Evolutionary conservation across 2,113 vertebrate species (phyloP).

Genomic region (Dipodomys stephensi): DNA sequence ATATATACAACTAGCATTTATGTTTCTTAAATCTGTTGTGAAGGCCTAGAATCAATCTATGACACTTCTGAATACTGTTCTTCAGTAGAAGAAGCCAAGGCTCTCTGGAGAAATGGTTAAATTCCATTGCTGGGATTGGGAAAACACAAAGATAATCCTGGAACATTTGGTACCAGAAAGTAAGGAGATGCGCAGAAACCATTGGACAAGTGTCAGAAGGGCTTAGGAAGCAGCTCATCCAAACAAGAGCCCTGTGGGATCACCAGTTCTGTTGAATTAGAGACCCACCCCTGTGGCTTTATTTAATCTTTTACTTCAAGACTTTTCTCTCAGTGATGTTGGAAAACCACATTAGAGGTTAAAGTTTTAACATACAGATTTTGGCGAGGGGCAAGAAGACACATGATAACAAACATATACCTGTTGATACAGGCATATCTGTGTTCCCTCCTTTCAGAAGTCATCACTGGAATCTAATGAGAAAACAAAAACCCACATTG

Average conservation of each 20-base stretch:
- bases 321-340: background rate
- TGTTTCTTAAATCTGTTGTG: background rate
- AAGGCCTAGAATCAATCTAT: background rate
- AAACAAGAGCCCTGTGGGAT: background rate
- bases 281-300: background rate
- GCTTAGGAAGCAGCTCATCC: background rate
- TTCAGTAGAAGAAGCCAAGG: background rate
- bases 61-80: background rate
- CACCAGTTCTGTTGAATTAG: background rate
- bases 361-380: background rate
- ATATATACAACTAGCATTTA: background rate
- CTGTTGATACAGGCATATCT: background rate
- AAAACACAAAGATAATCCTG: background rate
- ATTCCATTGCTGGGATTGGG: background rate
- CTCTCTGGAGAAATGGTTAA: background rate
- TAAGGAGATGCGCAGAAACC: background rate
- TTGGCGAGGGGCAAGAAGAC: background rate
- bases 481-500: background rate
- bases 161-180: background rate
- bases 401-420: background rate
- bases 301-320: slow-evolving; percentile 18
- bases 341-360: background rate
- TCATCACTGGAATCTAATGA: background rate
- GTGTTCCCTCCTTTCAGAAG: background rate
- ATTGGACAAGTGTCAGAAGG: background rate